A percentile compares a stretch with the other conserved stretches of the same genome.
phyloP scores from a whole-genome alignment of 2,888 invertebrate species.

The Iselma pallidipennis region DNA sequence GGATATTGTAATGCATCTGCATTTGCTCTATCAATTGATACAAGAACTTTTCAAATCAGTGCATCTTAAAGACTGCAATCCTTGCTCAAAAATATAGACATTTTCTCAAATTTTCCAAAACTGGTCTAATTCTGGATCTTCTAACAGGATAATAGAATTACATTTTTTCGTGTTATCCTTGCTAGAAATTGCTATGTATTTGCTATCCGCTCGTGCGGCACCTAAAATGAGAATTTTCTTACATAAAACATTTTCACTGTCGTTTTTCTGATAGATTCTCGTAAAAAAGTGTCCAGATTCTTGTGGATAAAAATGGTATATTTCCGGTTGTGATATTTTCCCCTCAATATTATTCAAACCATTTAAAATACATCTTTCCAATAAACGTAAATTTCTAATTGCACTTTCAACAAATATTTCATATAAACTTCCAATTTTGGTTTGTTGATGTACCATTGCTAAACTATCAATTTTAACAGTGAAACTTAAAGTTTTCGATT shows the following conservation, averaged over 20 bases:
- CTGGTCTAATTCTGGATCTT: too few relatives aligned
- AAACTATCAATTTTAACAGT: conserved; percentile 71
- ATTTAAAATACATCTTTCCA: conserved; percentile 66
- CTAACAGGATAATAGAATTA: too few relatives aligned
- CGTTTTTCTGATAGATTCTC: conserved; percentile 68
- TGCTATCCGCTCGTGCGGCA: too few relatives aligned
- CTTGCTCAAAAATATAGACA: too few relatives aligned
- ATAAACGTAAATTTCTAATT: conserved; percentile 68
- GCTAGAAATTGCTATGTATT: too few relatives aligned
- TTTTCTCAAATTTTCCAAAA: too few relatives aligned
- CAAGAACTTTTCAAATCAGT: too few relatives aligned
- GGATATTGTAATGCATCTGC: too few relatives aligned
- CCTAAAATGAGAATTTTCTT: too few relatives aligned
- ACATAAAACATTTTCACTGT: conserved; percentile 71
- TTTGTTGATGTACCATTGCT: conserved; percentile 69
- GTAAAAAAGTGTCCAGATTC: conserved; percentile 78
- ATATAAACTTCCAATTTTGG: conserved; percentile 68
- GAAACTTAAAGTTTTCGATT: conserved; percentile 60
- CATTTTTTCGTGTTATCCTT: too few relatives aligned
- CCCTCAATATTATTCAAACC: conserved; percentile 54
- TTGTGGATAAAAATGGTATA: conserved; percentile 74
- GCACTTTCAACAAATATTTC: conserved; percentile 76
- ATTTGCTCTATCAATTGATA: too few relatives aligned
- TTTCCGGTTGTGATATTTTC: conserved; percentile 60
- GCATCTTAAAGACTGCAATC: too few relatives aligned